Evolutionary conservation across 2,888 invertebrate species (phyloP).

Genomic region (Elysia crispata): DNA sequence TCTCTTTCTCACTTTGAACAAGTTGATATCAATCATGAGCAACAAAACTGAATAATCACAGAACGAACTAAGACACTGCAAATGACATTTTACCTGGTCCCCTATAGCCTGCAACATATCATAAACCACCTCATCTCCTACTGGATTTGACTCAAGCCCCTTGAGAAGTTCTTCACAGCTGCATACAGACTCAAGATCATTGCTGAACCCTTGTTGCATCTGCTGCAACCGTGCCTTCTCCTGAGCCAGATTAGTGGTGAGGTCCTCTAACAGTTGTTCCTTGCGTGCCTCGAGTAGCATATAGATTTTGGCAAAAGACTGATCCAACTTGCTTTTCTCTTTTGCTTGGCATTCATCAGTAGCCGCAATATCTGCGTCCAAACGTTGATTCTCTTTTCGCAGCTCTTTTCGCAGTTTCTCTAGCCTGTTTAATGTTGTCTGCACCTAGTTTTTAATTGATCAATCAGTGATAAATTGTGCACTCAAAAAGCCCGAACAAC

Average conservation of each 20-base stretch:
- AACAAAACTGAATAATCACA: no score
- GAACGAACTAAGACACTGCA: no score
- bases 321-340: conserved; percentile 27
- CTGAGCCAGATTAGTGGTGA: conserved; percentile 25
- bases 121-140: background rate
- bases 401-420: conserved; percentile 13
- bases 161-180: conserved; percentile 40
- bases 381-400: conserved; percentile 25
- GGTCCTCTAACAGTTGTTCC: conserved; percentile 40
- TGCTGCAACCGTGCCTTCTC: conserved; percentile 34
- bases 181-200: conserved; percentile 39
- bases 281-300: conserved; percentile 37
- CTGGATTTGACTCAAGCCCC: conserved; percentile 11
- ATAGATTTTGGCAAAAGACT: conserved; percentile 40
- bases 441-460: background rate
- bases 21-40: no score
- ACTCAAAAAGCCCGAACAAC: no score
- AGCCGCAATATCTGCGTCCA: background rate
- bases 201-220: conserved; percentile 29
- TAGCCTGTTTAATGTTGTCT: background rate
- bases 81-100: background rate
- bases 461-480: no score
- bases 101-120: conserved; percentile 42
- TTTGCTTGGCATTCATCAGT: background rate
- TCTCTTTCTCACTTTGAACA: no score